Percentiles rank a stretch among this genome's conserved stretches.
These are phyloP conservation scores for Amiota minor DNA, from an alignment of 2,888 invertebrate genomes.

Conservation along the genomic window DNA sequence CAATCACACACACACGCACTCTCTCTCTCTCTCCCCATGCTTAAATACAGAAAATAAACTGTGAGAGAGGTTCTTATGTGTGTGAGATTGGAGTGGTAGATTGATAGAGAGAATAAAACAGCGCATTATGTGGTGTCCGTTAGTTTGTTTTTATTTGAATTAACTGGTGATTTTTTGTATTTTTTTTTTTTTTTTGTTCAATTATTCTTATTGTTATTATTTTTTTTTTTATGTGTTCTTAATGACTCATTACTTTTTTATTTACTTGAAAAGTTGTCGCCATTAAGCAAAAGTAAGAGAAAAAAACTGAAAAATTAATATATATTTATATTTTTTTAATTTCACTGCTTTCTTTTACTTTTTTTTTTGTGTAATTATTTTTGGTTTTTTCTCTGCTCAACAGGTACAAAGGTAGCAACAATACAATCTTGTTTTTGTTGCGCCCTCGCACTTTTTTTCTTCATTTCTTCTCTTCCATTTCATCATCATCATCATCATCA, in stretches of 20 bases:
- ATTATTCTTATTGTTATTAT: conserved; percentile 15
- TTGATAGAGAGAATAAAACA: too few species aligned
- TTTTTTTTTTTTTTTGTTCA: conserved; percentile 40
- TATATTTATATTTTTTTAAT: too few species aligned
- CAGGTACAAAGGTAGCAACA: conserved; percentile 52
- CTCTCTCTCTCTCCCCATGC: not conserved
- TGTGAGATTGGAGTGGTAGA: too few species aligned
- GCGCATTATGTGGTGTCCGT: conserved; percentile 36
- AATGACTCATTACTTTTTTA: not conserved
- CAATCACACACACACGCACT: conserved; percentile 10
- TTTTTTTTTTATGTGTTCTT: not conserved
- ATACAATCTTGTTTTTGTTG: not conserved
- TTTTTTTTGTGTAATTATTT: conserved; percentile 38
- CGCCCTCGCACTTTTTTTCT: conserved; percentile 20
- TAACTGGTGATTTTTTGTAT: conserved; percentile 27
- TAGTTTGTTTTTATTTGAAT: conserved; percentile 54
- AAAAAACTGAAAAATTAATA: not conserved
- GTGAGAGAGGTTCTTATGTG: too few species aligned
- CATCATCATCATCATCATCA: not conserved
- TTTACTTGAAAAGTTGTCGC: not conserved
- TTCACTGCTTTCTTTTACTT: conserved; percentile 6
- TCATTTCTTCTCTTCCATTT: conserved; percentile 1
- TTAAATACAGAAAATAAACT: not conserved
- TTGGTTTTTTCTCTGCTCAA: conserved; percentile 57
- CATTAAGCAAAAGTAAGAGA: not conserved